Evolutionary conservation across 30 jellyfish, hydroid and myxozoan species (phyloP).

Genomic region (Chironex yamaguchii): DNA sequence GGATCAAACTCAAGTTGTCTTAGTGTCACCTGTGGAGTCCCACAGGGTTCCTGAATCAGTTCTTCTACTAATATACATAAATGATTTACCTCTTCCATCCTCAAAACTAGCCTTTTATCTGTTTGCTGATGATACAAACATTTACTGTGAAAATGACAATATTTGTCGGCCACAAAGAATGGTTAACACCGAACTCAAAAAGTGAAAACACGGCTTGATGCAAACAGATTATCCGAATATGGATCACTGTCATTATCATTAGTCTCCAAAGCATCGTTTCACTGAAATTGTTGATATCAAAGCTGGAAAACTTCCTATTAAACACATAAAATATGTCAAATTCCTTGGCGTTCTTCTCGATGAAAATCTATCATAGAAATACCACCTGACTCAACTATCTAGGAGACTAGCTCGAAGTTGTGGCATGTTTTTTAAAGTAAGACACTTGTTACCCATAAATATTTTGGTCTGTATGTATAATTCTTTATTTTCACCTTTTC

Average conservation of each 20-base stretch:
- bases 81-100: conserved; percentile 37
- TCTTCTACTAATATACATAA: conserved; percentile 8
- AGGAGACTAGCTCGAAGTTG: no score
- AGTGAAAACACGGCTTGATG: conserved; percentile 7
- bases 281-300: no score
- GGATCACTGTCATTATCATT: conserved; percentile 11
- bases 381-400: neutral
- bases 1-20: conserved; percentile 28
- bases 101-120: conserved; percentile 12
- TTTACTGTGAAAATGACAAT: conserved; percentile 14
- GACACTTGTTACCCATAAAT: conserved; percentile 12
- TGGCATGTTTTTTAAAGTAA: conserved; percentile 47
- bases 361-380: conserved; percentile 33
- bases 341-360: neutral
- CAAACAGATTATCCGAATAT: neutral
- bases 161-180: neutral
- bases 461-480: conserved; percentile 29
- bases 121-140: conserved; percentile 41
- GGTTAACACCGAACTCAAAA: no score
- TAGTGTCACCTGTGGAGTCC: conserved; percentile 44
- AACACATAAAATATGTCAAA: neutral
- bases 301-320: neutral
- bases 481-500: conserved; percentile 19
- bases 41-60: conserved; percentile 63
- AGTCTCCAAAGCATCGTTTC: conserved; percentile 18